Evolutionary conservation across 2,797 vertebrate genomes (phyloP).

Genomic region (Adrianichthys oophorus): DNA sequence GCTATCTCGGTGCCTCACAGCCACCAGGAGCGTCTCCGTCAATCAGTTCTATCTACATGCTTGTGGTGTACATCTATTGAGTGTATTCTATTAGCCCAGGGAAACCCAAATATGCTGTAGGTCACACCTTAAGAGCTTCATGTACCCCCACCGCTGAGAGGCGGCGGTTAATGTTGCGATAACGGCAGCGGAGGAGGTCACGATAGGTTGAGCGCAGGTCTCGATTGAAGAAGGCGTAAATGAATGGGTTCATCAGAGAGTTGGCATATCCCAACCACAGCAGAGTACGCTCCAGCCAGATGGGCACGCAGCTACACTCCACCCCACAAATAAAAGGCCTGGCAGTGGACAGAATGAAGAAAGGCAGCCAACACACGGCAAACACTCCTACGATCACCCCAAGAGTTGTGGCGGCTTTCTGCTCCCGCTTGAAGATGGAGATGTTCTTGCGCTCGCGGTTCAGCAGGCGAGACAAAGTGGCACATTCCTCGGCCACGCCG

Average conservation of each 20-base stretch:
- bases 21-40: constrained; percentile 38
- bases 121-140: constrained; percentile 78
- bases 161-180: constrained; percentile 83
- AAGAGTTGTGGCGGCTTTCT: constrained; percentile 83
- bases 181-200: constrained; percentile 81
- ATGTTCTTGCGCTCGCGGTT: constrained; percentile 80
- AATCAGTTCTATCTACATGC: constrained; percentile 61
- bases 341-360: constrained; percentile 82
- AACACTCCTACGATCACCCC: constrained; percentile 84
- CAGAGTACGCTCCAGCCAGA: constrained; percentile 82
- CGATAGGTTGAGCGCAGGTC: constrained; percentile 82
- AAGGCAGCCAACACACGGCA: constrained; percentile 81
- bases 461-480: constrained; percentile 76
- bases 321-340: constrained; percentile 84
- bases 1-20: constrained; percentile 41
- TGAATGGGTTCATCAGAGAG: constrained; percentile 85
- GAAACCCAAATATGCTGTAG: background rate
- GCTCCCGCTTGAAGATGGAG: constrained; percentile 84
- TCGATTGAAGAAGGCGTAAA: constrained; percentile 85
- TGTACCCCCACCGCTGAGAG: constrained; percentile 84
- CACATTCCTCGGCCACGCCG: constrained; percentile 77
- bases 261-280: constrained; percentile 85
- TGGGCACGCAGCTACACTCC: constrained; percentile 83
- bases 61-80: constrained; percentile 33
- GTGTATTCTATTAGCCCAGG: constrained; percentile 19